Base-by-base conservation (phyloP, 1,140 invertebrate species). In the Bombus waltoni region DNA sequence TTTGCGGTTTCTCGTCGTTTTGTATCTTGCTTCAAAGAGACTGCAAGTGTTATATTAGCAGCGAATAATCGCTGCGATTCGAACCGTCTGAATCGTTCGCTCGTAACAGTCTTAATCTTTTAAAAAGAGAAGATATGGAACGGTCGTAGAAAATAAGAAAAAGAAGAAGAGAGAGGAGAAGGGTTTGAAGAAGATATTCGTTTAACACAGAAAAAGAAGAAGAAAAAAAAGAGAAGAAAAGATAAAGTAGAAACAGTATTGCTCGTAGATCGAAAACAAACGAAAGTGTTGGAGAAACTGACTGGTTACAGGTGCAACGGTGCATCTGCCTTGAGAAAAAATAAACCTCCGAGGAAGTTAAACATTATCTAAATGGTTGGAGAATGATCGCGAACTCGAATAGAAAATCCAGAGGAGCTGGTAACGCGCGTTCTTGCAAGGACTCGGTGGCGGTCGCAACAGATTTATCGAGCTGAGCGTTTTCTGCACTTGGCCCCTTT, bases 401-500 rank as follows among this genome's bases (percentile, higher is more conserved):
- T 13, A 22, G 57, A 57, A 59, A 42, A 42, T 22, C 2, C 6
- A 28, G 28, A 11, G 35, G 25, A 75, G 44, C 32, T 13, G 32
- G 44, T 53, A 32, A 35, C 28, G 18, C 70, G n/a, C 22, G 44
- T 72, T n/a, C n/a, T 38, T 44, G 53, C 71, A 70, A 88, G 78
- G 68, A 59, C 42, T 59, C 59, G 38, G 53, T 53, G 25, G 65
- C 22, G 62, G 71, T 35, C 59, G 83, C 65, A 80, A 57, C 75
- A 81, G 88, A 90, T 90, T 90, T 81, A 90, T 88, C 88, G 47
- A 42, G 82, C 40, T 71, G 59, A 86, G 81, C 65, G 68, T 89
- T 85, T 87, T 91, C 81, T 94, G 94, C 94, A 94, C 94, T 94
- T 94, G 94, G 93, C 93, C 94, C 93, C 90, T 91, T 93, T 94